Conservation (phyloP, 2,113 vertebrate genomes). For the Montifringilla adamsi region DNA sequence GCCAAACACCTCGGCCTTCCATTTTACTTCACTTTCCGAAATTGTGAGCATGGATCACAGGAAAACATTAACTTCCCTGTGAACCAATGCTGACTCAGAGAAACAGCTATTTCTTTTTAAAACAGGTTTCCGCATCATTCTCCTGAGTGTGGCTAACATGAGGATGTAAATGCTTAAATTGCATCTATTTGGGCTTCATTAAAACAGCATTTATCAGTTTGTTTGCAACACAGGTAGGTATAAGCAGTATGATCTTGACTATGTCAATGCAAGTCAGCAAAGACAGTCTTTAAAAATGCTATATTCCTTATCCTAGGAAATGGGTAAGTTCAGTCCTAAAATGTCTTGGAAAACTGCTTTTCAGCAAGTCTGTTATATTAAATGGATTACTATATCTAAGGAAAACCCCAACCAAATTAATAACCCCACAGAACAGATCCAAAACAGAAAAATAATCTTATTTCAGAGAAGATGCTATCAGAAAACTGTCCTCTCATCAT, state of each 20-base stretch:
- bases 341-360: neutral
- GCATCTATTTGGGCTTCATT: neutral
- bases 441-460: neutral
- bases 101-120: neutral
- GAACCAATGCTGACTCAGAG: neutral
- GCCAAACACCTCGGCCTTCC: neutral
- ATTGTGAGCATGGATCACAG: neutral
- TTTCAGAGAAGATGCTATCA: neutral
- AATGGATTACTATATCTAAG: neutral
- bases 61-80: neutral
- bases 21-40: neutral
- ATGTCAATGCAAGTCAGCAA: neutral
- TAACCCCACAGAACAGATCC: neutral
- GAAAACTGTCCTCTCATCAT: neutral
- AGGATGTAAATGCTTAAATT: neutral
- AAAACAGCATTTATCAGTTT: neutral
- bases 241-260: neutral
- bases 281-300: neutral
- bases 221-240: neutral
- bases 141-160: neutral
- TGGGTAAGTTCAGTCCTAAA: neutral
- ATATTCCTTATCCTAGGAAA: neutral
- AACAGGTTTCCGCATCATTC: neutral
- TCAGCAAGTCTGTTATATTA: neutral
- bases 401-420: neutral